Base-by-base conservation (phyloP, 2,797 vertebrate genomes). In the Chaenodraco wilsoni region DNA sequence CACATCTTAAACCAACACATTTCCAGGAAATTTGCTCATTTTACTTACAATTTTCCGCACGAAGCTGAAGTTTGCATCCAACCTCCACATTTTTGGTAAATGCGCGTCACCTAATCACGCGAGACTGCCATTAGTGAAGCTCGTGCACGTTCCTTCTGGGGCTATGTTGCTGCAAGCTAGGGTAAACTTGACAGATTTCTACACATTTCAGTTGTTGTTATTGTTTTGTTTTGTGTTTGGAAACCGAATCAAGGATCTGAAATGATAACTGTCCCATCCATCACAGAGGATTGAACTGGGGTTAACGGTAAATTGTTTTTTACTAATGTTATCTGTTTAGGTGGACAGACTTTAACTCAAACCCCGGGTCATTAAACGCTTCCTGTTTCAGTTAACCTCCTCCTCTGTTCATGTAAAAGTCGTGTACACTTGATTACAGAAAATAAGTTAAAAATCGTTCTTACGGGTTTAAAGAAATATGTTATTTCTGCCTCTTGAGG, bases 271-370 rank as follows among this genome's bases (percentile, higher is more conserved):
- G 2, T 13, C 4, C 6, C 1, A 1, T 2, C 7, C 49, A 0
- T 16, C 17, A 10, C 19, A 11, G 10, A 13, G 62, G 43, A 41
- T 37, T 43, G 31, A 13, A 62, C 3, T 37, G 3, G 19, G 19
- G 33, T 65, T 43, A 54, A 60, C 50, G 75, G 89, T 91, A n/a
- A 82, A 87, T 82, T 54, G 70, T 44, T 63, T 0, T 58, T 48
- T 3, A 33, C 4, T 21, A 19, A 49, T 3, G 45, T n/a, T n/a
- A 14, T 27, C 1, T 4, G 15, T 49, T 65, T 16, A 21, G 16
- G 16, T 52, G 8, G 2, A 17, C 13, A 64, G 5, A 1, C 21
- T 55, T 52, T 58, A 17, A 56, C 55, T 79, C 70, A 66, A 11
- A 51, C 31, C 1, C 13, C 9, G 21, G 23, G 33, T 27, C 58